Conservation (phyloP, 2,113 vertebrate genomes). For the Pontoporia blainvillei region DNA sequence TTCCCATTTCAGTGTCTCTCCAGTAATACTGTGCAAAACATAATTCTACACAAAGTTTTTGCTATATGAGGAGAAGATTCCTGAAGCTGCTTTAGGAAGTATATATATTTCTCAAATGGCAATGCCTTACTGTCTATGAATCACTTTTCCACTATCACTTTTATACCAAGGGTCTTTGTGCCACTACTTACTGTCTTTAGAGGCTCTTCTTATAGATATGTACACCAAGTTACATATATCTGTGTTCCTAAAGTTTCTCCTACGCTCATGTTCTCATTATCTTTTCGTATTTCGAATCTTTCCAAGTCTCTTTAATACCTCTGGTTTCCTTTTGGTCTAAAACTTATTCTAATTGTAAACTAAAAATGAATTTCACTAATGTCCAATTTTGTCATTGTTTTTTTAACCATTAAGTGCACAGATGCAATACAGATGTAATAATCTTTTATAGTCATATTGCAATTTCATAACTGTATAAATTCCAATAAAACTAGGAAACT, state of each 20-base stretch:
- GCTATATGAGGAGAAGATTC: not conserved
- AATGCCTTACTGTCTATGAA: not conserved
- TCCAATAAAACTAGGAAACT: slow-evolving; percentile 53
- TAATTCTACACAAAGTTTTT: not conserved
- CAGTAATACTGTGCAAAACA: not conserved
- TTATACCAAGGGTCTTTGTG: not conserved
- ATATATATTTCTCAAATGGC: not conserved
- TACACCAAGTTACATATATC: not conserved
- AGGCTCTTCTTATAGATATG: not conserved
- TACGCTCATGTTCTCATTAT: not conserved
- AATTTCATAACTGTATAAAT: slow-evolving; percentile 49
- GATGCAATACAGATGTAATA: slow-evolving; percentile 57
- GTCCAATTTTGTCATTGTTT: slow-evolving; percentile 46
- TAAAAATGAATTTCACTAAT: slow-evolving; percentile 27
- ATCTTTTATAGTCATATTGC: slow-evolving; percentile 46
- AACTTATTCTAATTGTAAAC: slow-evolving; percentile 28
- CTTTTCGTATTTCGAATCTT: slow-evolving; percentile 24
- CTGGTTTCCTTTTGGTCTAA: slow-evolving; percentile 31
- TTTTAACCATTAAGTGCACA: slow-evolving; percentile 52
- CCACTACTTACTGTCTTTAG: not conserved
- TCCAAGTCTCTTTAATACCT: slow-evolving; percentile 1
- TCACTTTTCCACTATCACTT: not conserved
- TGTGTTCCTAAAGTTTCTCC: not conserved
- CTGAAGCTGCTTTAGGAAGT: not conserved
- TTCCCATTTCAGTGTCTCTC: not conserved